Base-by-base conservation (phyloP, 2,113 vertebrate genomes). In the Zootoca vivipara region DNA sequence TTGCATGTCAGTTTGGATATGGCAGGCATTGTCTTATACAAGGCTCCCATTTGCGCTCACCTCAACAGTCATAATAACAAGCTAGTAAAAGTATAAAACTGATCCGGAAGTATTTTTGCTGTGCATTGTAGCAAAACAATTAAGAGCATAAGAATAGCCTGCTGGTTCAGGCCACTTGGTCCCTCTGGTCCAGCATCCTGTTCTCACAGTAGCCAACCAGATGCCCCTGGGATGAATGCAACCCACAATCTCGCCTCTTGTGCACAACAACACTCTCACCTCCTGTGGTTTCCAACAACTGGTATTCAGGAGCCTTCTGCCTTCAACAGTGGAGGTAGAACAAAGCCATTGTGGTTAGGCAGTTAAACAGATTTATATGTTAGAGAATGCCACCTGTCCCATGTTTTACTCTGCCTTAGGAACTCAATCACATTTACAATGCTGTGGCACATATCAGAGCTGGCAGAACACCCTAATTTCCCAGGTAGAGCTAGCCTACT, bases 51-150 rank as follows among this genome's bases (percentile, higher is more conserved):
- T 35, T 52, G 35, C 78, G 30, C 28, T 46, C 12, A 30, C 40
- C 15, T 28, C 75, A 78, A 12, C 24, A 42, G 4, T 26, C 73
- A 9, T 26, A 38, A 85, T 33, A 74, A 7, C 4, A 58, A 4
- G 12, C 42, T 58, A 58, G 13, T 38, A 74, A 77, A 91, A 75
- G 40, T 92, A 91, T 92, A 94, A 93, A 93, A n/a, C 67, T 73
- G 81, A 92, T 38, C 82, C 82, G 89, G 89, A 93, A 87, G 86
- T 83, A 3, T 72, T 33, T 77, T 88, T 79, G 89, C 80, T 58
- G 79, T 89, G 74, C 22, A 90, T 82, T 83, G 67, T 35, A 40
- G 58, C 30, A 77, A 70, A 90, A 87, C 75, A 86, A 86, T 85
- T 90, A 87, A 62, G 65, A 46, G 46, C 10, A 46, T 12, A 10